Evolutionary conservation across 2,797 vertebrate genomes (phyloP).

Genomic region (Mormyrops attenuatus): DNA sequence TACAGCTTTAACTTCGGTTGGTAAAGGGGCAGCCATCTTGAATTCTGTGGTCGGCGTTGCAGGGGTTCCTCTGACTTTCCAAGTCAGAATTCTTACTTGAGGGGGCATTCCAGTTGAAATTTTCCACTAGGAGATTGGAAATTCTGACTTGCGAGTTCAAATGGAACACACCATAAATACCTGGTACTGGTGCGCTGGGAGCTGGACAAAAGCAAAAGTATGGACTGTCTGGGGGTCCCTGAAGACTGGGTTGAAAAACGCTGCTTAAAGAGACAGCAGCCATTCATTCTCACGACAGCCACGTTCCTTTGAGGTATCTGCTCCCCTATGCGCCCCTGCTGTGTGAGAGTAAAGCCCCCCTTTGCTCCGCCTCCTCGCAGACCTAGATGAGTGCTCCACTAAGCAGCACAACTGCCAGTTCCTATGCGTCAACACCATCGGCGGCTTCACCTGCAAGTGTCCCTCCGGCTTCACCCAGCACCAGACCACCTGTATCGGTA

Average conservation of each 20-base stretch:
- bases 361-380: slow-evolving; percentile 39
- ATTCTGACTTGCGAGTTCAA: not conserved
- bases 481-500: slow-evolving; percentile 71
- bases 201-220: not conserved
- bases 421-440: slow-evolving; percentile 69
- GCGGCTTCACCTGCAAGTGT: slow-evolving; percentile 71
- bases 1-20: not conserved
- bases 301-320: not conserved
- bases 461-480: slow-evolving; percentile 72
- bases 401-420: slow-evolving; percentile 80
- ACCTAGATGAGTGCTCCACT: slow-evolving; percentile 73
- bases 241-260: not conserved
- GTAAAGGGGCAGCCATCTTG: not conserved
- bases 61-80: not conserved
- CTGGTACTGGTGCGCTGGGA: not conserved
- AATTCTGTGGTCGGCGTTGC: not conserved
- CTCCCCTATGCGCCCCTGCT: not conserved
- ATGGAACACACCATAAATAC: not conserved
- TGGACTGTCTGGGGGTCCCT: not conserved
- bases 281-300: not conserved
- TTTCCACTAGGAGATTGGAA: not conserved
- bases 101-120: not conserved
- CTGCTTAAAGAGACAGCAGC: not conserved
- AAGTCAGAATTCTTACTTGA: not conserved
- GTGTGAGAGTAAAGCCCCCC: not conserved